phyloP scores from a whole-genome alignment of 2,113 vertebrate species.

The Dascyllus trimaculatus region DNA sequence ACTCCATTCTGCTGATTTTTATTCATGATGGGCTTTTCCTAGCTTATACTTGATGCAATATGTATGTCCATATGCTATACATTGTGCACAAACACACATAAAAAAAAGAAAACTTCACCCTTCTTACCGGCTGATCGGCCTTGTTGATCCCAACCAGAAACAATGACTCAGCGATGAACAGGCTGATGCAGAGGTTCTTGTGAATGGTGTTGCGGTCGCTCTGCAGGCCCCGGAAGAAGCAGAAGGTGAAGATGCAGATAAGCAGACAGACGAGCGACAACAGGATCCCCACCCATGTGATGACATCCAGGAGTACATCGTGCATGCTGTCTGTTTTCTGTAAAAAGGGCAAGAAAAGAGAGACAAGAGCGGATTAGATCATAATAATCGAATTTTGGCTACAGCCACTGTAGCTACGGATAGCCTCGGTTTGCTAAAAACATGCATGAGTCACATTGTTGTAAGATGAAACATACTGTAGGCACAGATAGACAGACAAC shows the following conservation, averaged over 20 bases:
- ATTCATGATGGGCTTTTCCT: not conserved
- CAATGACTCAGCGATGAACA: conserved; percentile 97
- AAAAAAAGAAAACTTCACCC: not conserved
- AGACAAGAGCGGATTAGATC: conserved; percentile 13
- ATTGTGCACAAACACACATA: not conserved
- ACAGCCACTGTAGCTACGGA: not conserved
- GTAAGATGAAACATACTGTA: conserved; percentile 31
- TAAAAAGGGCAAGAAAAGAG: conserved; percentile 5
- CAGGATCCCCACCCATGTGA: conserved; percentile 98
- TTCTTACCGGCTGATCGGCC: conserved; percentile 95
- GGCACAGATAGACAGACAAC: not conserved
- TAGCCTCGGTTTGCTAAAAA: conserved; percentile 32
- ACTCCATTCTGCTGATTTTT: not conserved
- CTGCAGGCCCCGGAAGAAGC: conserved; percentile 98
- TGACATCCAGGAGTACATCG: conserved; percentile 95
- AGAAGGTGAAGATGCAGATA: conserved; percentile 99
- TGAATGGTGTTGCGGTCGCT: conserved; percentile 99
- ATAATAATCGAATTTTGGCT: not conserved
- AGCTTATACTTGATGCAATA: not conserved
- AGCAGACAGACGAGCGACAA: conserved; percentile 97
- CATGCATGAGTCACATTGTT: conserved; percentile 32
- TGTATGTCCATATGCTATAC: not conserved
- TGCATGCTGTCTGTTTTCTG: conserved; percentile 95
- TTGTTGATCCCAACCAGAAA: conserved; percentile 98
- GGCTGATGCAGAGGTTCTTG: conserved; percentile 98